A percentile compares a stretch with the other conserved stretches of the same genome.
Evolutionary conservation across 2,888 invertebrate genomes (phyloP).

Genomic region (Nomada flava): DNA sequence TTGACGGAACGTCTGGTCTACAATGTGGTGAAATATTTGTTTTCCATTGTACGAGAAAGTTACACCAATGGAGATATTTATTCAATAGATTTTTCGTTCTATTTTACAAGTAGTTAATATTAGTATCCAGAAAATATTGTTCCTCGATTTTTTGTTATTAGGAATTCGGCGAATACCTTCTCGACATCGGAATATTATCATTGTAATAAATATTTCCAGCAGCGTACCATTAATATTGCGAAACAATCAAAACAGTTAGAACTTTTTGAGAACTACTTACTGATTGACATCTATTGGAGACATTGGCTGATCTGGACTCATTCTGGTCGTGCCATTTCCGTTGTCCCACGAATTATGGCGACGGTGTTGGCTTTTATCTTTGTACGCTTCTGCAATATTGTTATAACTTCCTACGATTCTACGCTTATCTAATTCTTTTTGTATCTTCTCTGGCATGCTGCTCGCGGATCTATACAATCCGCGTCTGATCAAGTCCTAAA

Average conservation of each 20-base stretch:
- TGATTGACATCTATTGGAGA: slow-evolving; percentile 73
- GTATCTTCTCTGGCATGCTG: slow-evolving; percentile 87
- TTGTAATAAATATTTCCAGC: too few species aligned
- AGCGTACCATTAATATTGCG: background rate
- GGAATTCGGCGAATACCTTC: background rate
- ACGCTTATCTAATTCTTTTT: slow-evolving; percentile 88
- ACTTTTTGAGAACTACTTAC: slow-evolving; percentile 45
- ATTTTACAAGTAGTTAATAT: too few species aligned
- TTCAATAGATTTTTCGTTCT: too few species aligned
- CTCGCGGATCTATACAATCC: slow-evolving; percentile 81
- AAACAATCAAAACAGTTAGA: background rate
- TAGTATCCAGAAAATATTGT: too few species aligned
- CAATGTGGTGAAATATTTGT: slow-evolving; percentile 30
- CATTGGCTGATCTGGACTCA: slow-evolving; percentile 73
- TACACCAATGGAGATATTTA: background rate
- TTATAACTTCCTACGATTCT: slow-evolving; percentile 87
- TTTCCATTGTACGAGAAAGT: background rate
- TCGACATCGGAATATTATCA: background rate
- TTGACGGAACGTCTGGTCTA: slow-evolving; percentile 10
- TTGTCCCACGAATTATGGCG: slow-evolving; percentile 82
- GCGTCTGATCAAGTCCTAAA: slow-evolving; percentile 69
- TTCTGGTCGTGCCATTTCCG: slow-evolving; percentile 71
- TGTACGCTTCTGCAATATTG: slow-evolving; percentile 81
- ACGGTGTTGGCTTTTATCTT: slow-evolving; percentile 79
- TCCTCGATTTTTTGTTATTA: too few species aligned